Base-by-base conservation (phyloP, 2,888 invertebrate species). In the Aleiodes testaceus region DNA sequence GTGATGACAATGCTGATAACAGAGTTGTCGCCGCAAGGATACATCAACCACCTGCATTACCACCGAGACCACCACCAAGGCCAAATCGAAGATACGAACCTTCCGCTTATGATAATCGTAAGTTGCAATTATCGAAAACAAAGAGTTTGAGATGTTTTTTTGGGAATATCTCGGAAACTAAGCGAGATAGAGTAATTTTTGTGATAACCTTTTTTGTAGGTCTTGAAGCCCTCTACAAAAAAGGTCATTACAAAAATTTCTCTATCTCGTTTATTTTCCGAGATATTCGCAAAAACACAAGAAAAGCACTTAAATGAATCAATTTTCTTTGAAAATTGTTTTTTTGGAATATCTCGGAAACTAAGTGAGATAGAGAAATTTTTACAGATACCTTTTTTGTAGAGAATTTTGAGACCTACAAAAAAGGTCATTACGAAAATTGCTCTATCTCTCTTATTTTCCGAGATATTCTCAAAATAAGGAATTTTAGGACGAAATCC, bases 11-110 rank as follows among this genome's bases (percentile, higher is more conserved):
- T 71, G 83, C 81, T 53, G 77, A 78, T 73, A 84, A 83, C 67
- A 79, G 81, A 70, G 79, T 81, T 44, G 73, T 73, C 20, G 72
- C 67, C 75, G 80, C 83, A 66, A 84, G 83, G 79, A 83, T 81
- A 72, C 86, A 84, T 80, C 86, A 87, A 75, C 87, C 87, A 30
- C 87, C 87, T 6, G 87, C 87, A 9, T 74, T 87, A 52, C 87
- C 87, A 3, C 86, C 87, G 2, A 81, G 87, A 70, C 87, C 87
- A 65, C 87, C 87, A 3, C 87, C 86, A 11, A 81, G 86, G 65
- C 84, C 86, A 12, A 82, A 84, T 55, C 83, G 87, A 74, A 82
- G 81, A 67, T 86, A 84, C 76, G 85, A 86, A 66, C 79, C 82
- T 30, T 74, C 81, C 36, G 74, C 83, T 36, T 75, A 82, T 70